Base-by-base conservation (phyloP, 2,888 invertebrate species). In the Pyralis farinalis region DNA sequence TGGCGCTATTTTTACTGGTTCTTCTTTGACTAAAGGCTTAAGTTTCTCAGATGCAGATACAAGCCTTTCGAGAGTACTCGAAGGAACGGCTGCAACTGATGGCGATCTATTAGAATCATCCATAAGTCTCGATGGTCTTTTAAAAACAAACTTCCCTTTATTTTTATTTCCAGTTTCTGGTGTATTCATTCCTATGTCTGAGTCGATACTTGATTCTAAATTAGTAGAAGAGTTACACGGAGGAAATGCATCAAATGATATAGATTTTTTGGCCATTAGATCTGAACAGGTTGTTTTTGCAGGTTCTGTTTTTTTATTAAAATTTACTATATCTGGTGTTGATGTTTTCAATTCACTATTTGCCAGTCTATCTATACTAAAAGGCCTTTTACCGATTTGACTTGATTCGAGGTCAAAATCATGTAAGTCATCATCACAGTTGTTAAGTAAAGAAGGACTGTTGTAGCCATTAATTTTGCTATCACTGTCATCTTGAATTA, bases 111-210 rank as follows among this genome's bases (percentile, higher is more conserved):
- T 59, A 34, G 46, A 60, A 7, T 72, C 70, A 22, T 73, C 73
- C 8, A 54, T 57, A 0, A 73, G 49, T 39, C 67, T 63, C 7
- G 87, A 82, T 1, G 88, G 86, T 44, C 69, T 77, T 61, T 87
- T 89, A 37, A 83, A 85, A 1, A 85, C 77, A 49, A 89, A 89
- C 51, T 83, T 84, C 1, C 83, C 77, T 63, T 82, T 87, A 25
- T 65, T 67, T 50, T 71, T 81, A 40, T 60, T 71, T 0, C 39
- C 45, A 41, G 48, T 61, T 20, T 71, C 68, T 35, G 67, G 55
- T 28, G 45, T 51, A 46, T 67, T 62, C 40, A 60, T 47, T 9
- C 61, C 63, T 11, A 49, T 34, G 20, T 63, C 74, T 20, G 71
- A 71, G 45, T 65, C 65, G 22, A 53, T 46, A 37, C 60, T 71